Evolutionary conservation across 2,888 invertebrate species (phyloP), one percentile per base, ranked within the genome.

Genomic region (Pseudococcus longispinus): DNA sequence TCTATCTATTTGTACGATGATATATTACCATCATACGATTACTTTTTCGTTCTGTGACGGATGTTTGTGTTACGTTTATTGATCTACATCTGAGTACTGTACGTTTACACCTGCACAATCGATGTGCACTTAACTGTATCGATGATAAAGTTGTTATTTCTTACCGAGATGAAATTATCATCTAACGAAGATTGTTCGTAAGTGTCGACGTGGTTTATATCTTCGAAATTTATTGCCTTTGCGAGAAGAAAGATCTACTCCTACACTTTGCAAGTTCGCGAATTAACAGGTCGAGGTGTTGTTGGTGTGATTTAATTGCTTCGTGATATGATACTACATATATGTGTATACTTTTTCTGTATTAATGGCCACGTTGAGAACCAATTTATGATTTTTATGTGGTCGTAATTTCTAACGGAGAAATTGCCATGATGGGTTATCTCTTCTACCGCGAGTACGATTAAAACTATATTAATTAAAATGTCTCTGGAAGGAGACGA

Each of bases 121-220:
- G 32, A 29, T 70, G 70, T 70, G 70, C 70, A 70, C 29, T 70
- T 70, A 29, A 82, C 82, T 46, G 42, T 82, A 82, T 23, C 80
- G 80, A 29, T 37, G 15, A 32, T 80, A 32, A 44, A 37, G 77
- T 77, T 11, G 44, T 80, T 23, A 32, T 80, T 18, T 20, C 18
- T 15, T 42, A 13, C 23, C 20, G 46, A 44, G 26, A 82, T 23
- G 4, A 8, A 60, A 23, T 60, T 60, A 70, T 70, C 29, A 70
- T 15, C n/a, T 70, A 15, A 20, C 70, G 29, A 29, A 15, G 18
- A 70, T 26, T 42, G 6, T 32, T 42, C 32, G 37, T 77, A 42
- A 77, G n/a, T 77, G 77, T 77, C 32, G 77, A 32, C 77, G 32
- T 20, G n/a, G n/a, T 42, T 9, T 77, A 37, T 37, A 8, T 37